Conservation (phyloP, 2,113 vertebrate genomes). For the Myiozetetes cayanensis region DNA sequence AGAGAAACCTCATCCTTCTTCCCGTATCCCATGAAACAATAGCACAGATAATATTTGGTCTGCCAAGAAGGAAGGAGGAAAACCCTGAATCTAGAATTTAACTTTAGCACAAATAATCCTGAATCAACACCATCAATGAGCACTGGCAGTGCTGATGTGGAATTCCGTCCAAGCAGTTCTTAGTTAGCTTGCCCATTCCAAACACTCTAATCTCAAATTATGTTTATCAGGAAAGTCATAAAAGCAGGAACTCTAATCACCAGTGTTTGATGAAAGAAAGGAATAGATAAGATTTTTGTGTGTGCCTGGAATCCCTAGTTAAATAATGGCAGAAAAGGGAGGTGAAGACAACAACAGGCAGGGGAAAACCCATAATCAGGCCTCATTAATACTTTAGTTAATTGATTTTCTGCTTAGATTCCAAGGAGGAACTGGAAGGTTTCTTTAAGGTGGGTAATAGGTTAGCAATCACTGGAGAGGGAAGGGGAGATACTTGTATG, state of each 20-base stretch:
- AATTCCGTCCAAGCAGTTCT: not conserved
- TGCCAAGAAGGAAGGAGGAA: not conserved
- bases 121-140: not conserved
- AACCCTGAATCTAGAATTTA: not conserved
- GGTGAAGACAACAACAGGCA: not conserved
- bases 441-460: not conserved
- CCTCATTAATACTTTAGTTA: slow-evolving; percentile 2
- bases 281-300: not conserved
- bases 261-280: slow-evolving; percentile 14
- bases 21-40: fast-evolving
- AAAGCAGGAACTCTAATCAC: not conserved
- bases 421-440: not conserved
- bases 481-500: not conserved
- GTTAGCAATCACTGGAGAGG: not conserved
- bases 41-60: not conserved
- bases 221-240: not conserved
- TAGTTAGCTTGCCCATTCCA: not conserved
- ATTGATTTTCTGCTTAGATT: slow-evolving; percentile 9
- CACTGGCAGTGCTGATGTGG: not conserved
- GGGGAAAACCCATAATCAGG: not conserved
- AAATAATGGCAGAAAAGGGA: not conserved
- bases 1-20: not conserved
- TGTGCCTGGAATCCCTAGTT: not conserved
- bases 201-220: not conserved
- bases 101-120: not conserved